phyloP scores from a whole-genome alignment of 2,113 vertebrate genomes.

The Phasianus colchicus region DNA sequence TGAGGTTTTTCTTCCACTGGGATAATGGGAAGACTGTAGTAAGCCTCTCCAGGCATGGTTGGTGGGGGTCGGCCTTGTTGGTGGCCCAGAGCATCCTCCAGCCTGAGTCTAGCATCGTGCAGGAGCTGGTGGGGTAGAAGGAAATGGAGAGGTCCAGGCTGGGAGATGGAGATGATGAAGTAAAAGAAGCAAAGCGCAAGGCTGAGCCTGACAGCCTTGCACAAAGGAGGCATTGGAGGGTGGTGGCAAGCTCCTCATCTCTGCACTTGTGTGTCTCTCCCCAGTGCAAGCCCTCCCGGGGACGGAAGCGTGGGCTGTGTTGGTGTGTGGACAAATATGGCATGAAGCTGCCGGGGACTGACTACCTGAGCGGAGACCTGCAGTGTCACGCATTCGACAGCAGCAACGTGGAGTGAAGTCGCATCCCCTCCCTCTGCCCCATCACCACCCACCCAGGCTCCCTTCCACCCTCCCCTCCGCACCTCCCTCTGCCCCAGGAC shows the following conservation, averaged over 20 bases:
- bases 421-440: constrained; percentile 71
- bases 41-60: background rate
- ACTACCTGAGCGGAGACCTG: constrained; percentile 91
- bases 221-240: accelerated
- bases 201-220: background rate
- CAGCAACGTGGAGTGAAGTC: constrained; percentile 92
- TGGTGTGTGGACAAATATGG: constrained; percentile 99
- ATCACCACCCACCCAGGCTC: constrained; percentile 69
- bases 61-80: background rate
- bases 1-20: background rate
- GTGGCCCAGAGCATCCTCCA: background rate
- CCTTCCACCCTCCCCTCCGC: constrained; percentile 75
- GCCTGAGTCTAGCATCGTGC: background rate
- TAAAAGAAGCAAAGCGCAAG: background rate
- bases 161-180: background rate
- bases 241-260: background rate
- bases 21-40: background rate
- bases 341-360: constrained; percentile 93
- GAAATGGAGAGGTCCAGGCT: background rate
- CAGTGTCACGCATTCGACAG: constrained; percentile 96
- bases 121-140: background rate
- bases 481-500: constrained; percentile 73
- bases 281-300: constrained; percentile 97
- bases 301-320: constrained; percentile 95
- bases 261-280: constrained; percentile 22